phyloP scores from a whole-genome alignment of 1,140 invertebrate genomes.

The Anastatus disparis region DNA sequence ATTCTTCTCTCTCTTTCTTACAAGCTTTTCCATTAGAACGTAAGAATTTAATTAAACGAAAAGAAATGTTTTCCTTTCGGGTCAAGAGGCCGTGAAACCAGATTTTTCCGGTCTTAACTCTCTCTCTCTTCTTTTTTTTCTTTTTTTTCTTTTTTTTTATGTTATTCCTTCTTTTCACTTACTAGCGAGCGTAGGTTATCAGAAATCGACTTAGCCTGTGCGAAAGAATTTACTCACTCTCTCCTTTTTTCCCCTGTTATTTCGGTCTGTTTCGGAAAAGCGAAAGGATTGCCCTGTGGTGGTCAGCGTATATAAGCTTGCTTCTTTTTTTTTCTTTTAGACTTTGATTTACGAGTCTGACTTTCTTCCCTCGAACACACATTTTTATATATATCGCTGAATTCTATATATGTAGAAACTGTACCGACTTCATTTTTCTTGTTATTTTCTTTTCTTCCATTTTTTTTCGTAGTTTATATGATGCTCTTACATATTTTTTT shows the following conservation, averaged over 20 bases:
- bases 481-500: too few species aligned
- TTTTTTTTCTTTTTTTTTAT: not conserved
- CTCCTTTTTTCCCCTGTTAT: slow-evolving; percentile 16
- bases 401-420: too few species aligned
- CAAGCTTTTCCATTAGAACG: slow-evolving; percentile 29
- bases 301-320: slow-evolving; percentile 2
- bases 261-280: slow-evolving; percentile 5
- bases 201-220: slow-evolving; percentile 32
- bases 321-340: not conserved
- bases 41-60: slow-evolving; percentile 41
- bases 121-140: not conserved
- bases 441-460: too few species aligned
- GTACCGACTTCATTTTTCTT: too few species aligned
- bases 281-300: slow-evolving; percentile 26
- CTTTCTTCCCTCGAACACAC: not conserved
- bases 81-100: slow-evolving; percentile 28
- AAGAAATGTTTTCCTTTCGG: slow-evolving; percentile 24
- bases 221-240: too few species aligned
- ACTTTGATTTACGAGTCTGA: slow-evolving; percentile 35
- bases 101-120: slow-evolving; percentile 26
- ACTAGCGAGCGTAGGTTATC: not conserved
- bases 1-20: too few species aligned
- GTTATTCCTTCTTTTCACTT: slow-evolving; percentile 18
- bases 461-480: too few species aligned
- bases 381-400: too few species aligned